A percentile compares a stretch with the other conserved stretches of the same genome.
phyloP scores from a whole-genome alignment of 2,113 vertebrate species.

The Paramisgurnus dabryanus region DNA sequence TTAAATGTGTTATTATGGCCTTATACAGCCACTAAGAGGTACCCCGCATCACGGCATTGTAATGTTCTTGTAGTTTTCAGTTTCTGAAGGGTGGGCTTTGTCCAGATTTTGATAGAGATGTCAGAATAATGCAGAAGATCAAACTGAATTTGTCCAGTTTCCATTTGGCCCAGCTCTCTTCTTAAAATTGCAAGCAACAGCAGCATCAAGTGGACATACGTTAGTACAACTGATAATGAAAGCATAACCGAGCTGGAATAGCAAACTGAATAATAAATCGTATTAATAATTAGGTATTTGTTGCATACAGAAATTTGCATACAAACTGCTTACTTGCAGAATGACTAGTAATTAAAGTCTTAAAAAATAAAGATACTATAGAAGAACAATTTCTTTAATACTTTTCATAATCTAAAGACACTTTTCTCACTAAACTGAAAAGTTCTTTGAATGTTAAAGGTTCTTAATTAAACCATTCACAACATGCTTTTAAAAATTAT shows the following conservation, averaged over 20 bases:
- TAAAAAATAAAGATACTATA: no score
- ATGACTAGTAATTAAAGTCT: no score
- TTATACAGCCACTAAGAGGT: background rate
- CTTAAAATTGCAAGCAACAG: conserved; percentile 32
- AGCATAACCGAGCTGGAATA: no score
- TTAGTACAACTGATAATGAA: background rate
- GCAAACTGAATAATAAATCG: no score
- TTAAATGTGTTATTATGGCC: background rate
- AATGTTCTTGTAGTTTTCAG: background rate
- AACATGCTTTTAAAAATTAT: background rate
- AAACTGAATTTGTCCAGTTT: background rate
- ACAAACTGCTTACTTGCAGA: no score
- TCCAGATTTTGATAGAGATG: background rate
- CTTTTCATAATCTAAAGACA: no score
- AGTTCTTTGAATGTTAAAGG: no score
- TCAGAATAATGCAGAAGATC: background rate
- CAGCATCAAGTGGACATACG: conserved; percentile 41
- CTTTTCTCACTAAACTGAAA: no score
- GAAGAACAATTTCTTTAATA: no score
- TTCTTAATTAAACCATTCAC: no score
- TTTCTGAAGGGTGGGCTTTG: background rate
- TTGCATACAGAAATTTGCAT: no score
- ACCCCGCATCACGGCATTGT: background rate
- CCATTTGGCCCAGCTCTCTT: background rate
- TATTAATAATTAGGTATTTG: no score